Base-by-base conservation (phyloP, 2,113 vertebrate genomes). In the Arvicanthis niloticus region DNA sequence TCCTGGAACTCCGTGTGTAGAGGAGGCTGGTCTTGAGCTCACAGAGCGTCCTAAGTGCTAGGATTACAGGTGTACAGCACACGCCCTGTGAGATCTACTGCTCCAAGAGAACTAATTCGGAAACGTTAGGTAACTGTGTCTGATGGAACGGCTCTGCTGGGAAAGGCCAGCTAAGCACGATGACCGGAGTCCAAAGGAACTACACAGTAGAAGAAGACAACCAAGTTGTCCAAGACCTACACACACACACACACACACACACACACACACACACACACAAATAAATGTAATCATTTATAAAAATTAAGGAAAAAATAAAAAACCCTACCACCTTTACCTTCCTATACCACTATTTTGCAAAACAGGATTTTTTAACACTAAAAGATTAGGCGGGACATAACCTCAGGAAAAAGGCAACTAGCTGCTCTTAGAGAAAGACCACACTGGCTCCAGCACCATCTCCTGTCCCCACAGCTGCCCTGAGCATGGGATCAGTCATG, bases 381-480 rank as follows among this genome's bases (percentile, higher is more conserved):
- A 22, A 16, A 21, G 8, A 24, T 72, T n/a, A 2, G 72, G 85
- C 91, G 62, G 89, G 93, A 45, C 29, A 56, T 60, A 34, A 34
- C 16, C 42, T 45, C 76, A 65, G 34, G 34, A 22, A 7, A 88
- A 24, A n/a, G 72, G 42, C 22, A 89, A 58, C 48, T 53, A 80
- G 82, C 56, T 48, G 11, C 45, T 26, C 42, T 51, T 53, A 67
- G 78, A 34, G 75, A 29, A 15, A 24, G 75, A 24, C 42, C 4
- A 2, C 7, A n/a, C 12, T 0, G 21, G 9, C 4, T 11, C 53
- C 1, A 2, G 21, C 22, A 5, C 2, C 1, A 9, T 11, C 45
- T 42, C 60, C 1, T 7, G 31, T 76, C 56, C 34, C 81, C 3
- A 37, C 15, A 31, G 73, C 21, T 5, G 4, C 62, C 16, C 56